A percentile compares a stretch with the other conserved stretches of the same genome.
Evolutionary conservation across 2,113 vertebrate genomes (phyloP).

Genomic region (Pseudorasbora parva): DNA sequence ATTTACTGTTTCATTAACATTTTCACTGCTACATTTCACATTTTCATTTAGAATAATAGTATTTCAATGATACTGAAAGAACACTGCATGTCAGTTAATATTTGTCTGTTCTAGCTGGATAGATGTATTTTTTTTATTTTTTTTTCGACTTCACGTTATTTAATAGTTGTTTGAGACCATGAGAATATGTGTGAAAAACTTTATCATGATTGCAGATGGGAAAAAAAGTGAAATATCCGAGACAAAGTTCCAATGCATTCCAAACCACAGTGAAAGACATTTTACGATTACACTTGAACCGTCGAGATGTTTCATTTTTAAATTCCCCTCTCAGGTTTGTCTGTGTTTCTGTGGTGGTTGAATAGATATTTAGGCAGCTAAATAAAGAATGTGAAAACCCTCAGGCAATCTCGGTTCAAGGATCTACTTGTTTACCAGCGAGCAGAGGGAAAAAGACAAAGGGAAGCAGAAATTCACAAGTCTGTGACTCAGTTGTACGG

Average conservation of each 20-base stretch:
- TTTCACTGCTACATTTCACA: no score
- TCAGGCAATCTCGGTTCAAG: slow-evolving; percentile 19
- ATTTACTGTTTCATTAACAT: no score
- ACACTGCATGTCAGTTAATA: background rate
- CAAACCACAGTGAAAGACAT: background rate
- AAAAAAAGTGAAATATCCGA: background rate
- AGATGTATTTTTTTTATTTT: background rate
- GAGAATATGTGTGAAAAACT: background rate
- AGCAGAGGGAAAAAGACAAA: slow-evolving; percentile 22
- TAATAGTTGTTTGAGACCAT: background rate
- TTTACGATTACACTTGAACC: background rate
- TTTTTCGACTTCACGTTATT: background rate
- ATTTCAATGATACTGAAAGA: background rate
- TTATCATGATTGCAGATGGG: background rate
- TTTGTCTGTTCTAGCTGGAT: background rate
- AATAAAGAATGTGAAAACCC: slow-evolving; percentile 41
- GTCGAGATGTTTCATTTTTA: background rate
- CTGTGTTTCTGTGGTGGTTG: background rate
- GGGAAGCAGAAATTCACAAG: slow-evolving; percentile 3
- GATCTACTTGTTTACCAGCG: slow-evolving; percentile 39
- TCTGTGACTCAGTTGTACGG: slow-evolving; percentile 36
- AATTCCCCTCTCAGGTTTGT: slow-evolving; percentile 6
- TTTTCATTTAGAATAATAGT: no score
- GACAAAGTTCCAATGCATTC: background rate
- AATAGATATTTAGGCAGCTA: background rate